Evolutionary conservation across 2,797 vertebrate genomes (phyloP), one percentile per base, ranked within the genome.

Genomic region (Xerus rutilus): DNA sequence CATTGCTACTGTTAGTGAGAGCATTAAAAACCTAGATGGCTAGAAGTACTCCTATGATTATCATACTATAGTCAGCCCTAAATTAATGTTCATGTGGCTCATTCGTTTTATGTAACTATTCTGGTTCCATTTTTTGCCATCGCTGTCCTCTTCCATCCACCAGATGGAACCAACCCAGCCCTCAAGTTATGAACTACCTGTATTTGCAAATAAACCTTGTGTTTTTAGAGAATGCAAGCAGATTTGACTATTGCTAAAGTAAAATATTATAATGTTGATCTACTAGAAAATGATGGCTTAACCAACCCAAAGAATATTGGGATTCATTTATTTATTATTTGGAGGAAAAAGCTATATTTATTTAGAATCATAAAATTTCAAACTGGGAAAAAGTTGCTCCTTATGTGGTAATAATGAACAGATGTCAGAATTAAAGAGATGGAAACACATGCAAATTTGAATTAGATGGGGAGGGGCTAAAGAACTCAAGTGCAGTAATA

Each of bases 261-360:
- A 74, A 92, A 95, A 65, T 84, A 77, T 3, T 25, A 6, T 57
- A 35, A 20, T 28, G 25, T 69, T 77, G 47, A 47, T 52, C 30
- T 85, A 52, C 14, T 81, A 8, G 39, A 84, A 84, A 91, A 91
- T 43, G 20, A 57, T 32, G 3, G 47, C 35, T 74, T 65, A 43
- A 59, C 21, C 54, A 39, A 32, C 10, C 15, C 32, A 30, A 77
- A 81, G 0, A 95, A 43, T 14, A 47, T 5, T 9, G 5, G 11
- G n/a, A 86, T 94, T 85, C 2, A 57, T 70, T 76, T 86, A 72
- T 57, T 89, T 28, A 20, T 82, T 85, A 25, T 87, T 73, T 93
- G 39, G 43, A 0, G 0, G 32, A 13, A 13, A 90, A 91, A 11
- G 0, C 8, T 47, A 1, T 35, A 69, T 70, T 93, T 82, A 17